A percentile compares a stretch with the other conserved stretches of the same genome.
phyloP scores from a whole-genome alignment of 1,140 invertebrate species.

The Teleopsis dalmanni region DNA sequence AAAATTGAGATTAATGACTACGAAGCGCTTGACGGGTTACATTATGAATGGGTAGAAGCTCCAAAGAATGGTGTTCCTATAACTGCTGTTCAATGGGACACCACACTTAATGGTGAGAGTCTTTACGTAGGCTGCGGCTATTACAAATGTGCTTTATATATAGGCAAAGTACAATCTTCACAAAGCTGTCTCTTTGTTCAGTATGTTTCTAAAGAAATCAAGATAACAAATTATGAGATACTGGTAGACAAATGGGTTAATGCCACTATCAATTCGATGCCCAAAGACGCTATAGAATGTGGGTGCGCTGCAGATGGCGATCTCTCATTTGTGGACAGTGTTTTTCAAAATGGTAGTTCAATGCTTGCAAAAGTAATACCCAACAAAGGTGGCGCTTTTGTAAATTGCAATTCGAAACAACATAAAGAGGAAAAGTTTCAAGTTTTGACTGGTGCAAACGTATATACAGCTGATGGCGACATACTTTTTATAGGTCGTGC shows the following conservation, averaged over 20 bases:
- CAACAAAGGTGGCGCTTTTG: conserved; percentile 9
- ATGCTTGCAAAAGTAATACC: conserved; percentile 66
- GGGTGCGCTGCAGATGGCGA: too few species aligned
- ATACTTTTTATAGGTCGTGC: conserved; percentile 56
- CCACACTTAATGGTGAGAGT: conserved; percentile 52
- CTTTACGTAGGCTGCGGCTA: conserved; percentile 56
- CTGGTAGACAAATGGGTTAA: too few species aligned
- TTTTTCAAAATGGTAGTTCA: conserved; percentile 59
- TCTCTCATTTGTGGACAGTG: conserved; percentile 66
- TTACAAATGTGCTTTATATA: conserved; percentile 50
- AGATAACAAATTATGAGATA: conserved; percentile 53
- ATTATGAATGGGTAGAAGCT: too few species aligned
- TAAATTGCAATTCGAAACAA: conserved; percentile 6
- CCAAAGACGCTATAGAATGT: too few species aligned
- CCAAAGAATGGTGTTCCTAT: too few species aligned
- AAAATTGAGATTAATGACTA: too few species aligned
- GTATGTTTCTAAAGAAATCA: conserved; percentile 52
- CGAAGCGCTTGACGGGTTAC: too few species aligned
- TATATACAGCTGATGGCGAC: conserved; percentile 52
- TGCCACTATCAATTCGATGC: too few species aligned
- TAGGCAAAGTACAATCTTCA: conserved; percentile 54
- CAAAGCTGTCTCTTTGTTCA: conserved; percentile 57
- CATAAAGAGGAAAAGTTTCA: conserved; percentile 15
- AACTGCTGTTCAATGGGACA: too few species aligned
- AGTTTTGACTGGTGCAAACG: conserved; percentile 52